These are phyloP conservation scores for Caerostris extrusa DNA, from an alignment of 1,140 invertebrate genomes.

Conservation along the genomic window DNA sequence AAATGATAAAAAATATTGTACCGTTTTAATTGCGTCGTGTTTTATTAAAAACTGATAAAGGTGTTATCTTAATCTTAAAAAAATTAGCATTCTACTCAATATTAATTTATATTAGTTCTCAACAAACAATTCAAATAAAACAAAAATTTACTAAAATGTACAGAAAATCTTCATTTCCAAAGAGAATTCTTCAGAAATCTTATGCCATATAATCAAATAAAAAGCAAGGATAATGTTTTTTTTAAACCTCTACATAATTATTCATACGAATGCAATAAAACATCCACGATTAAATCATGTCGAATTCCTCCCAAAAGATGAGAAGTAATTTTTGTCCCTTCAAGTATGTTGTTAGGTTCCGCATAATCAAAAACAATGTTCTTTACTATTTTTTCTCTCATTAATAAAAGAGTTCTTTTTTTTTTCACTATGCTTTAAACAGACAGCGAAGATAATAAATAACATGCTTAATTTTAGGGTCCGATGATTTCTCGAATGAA, in stretches of 20 bases:
- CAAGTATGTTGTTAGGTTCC: not conserved
- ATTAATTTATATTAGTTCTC: not conserved
- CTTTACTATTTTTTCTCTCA: not conserved
- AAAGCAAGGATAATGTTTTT: not conserved
- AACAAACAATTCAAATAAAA: not conserved
- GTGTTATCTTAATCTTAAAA: too few relatives aligned
- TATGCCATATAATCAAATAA: too few relatives aligned
- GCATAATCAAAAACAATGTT: constrained; percentile 33
- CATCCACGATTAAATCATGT: not conserved
- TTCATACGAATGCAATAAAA: constrained; percentile 5
- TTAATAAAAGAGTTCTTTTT: constrained; percentile 9
- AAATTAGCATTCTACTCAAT: too few relatives aligned
- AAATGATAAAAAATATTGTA: too few relatives aligned
- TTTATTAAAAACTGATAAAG: too few relatives aligned
- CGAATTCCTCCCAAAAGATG: constrained; percentile 5
- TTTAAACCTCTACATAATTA: not conserved
- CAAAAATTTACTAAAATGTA: not conserved
- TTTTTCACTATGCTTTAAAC: not conserved
- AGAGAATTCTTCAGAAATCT: not conserved
- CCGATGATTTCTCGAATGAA: constrained; percentile 26
- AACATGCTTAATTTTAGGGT: constrained; percentile 42
- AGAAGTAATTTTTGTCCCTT: constrained; percentile 32
- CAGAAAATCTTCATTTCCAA: not conserved
- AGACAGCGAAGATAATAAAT: constrained; percentile 26
- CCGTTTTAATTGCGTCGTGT: too few relatives aligned